Conservation (phyloP, 2,797 vertebrate genomes). For the Myiotriccus ornatus region DNA sequence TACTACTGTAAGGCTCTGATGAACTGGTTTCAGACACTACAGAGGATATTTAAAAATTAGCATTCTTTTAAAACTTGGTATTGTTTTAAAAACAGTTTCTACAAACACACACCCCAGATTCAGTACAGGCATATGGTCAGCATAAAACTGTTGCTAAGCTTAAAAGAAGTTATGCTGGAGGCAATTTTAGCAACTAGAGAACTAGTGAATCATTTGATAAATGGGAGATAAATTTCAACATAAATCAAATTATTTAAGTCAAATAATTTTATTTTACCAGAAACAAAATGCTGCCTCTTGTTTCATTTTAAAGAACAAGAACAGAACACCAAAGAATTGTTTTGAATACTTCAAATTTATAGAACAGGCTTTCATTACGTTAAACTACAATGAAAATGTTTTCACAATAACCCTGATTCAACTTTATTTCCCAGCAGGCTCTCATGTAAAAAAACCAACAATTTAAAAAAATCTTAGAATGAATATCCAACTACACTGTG, state of each 20-base stretch:
- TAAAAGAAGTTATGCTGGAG: not conserved
- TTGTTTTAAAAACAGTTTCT: not conserved
- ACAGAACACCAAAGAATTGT: not conserved
- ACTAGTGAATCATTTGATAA: not conserved
- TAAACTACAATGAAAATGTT: not conserved
- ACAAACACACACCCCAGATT: not conserved
- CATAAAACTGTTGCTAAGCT: not conserved
- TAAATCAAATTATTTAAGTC: not conserved
- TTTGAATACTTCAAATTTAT: not conserved
- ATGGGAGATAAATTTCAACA: not conserved
- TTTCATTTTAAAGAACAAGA: not conserved
- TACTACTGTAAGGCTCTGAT: not conserved
- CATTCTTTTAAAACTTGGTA: not conserved
- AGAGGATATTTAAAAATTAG: not conserved
- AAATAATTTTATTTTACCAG: not conserved
- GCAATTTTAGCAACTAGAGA: not conserved
- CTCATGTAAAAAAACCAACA: not conserved
- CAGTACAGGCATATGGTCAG: not conserved
- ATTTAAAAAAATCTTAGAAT: not conserved
- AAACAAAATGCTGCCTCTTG: not conserved
- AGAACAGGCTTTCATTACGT: not conserved
- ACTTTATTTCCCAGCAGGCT: not conserved
- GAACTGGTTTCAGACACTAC: not conserved
- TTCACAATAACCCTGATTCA: not conserved
- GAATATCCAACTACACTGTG: not conserved